Evolutionary conservation across 2,888 invertebrate species (phyloP), one percentile per base, ranked within the genome.

Genomic region (Lochmaea crataegi): DNA sequence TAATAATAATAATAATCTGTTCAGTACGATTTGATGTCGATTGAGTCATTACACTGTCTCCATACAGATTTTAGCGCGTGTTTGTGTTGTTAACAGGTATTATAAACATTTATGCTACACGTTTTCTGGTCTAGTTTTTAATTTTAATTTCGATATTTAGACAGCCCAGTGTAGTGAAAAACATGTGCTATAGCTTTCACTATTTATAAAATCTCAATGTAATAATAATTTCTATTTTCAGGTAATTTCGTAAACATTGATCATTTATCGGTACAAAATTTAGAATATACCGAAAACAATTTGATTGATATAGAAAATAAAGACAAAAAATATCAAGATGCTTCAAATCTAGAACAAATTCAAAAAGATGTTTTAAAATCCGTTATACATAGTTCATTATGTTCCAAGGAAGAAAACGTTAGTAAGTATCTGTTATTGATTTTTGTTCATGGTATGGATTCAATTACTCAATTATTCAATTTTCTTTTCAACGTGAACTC

Each of bases 341-440:
- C 77, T 41, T 53, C 12, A 16, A 71, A 56, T 64, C 72, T 74
- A 38, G 87, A 86, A 12, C 91, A 91, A 61, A 88, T 92, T 61
- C 87, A 88, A 74, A 85, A 86, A 51, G 87, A 88, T 41, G 88
- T 90, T 0, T 87, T 92, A 0, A 89, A 89, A 78, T 88, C 90
- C 16, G 87, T 93, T 0, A 89, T 92, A 66, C 91, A 94, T 83
- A 92, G 93, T 77, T 91, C 92, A 0, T 86, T 94, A 81, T 90
- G 90, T 72, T 89, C 89, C 80, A 77, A 76, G 48, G 86, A 89
- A 72, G 32, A 72, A 32, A 58, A 75, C 53, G 12, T 63, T 42
- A 75, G 79, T 80, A 75, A 60, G 70, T 66, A 26, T 26, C 41
- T 16, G 16, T 48, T 56, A n/a, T 56, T 66, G 57, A 45, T 65